Conservation (phyloP, 2,797 vertebrate species). For the Cercopithecus neglectus region DNA sequence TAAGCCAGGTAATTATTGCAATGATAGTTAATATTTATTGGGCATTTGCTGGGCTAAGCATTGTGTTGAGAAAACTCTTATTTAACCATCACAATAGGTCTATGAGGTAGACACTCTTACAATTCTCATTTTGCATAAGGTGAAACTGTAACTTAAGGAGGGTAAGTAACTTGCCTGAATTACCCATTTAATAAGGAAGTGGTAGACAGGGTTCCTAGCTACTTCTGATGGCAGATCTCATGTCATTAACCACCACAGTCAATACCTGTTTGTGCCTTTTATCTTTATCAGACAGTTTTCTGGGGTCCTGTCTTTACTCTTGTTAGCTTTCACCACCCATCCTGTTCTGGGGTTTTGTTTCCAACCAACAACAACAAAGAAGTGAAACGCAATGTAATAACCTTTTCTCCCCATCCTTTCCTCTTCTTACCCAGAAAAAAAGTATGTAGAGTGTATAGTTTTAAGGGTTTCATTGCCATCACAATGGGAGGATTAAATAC, state of each 20-base stretch:
- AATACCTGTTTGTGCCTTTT: neutral
- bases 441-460: neutral
- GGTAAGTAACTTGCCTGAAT: neutral
- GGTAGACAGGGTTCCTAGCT: neutral
- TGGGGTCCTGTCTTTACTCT: neutral
- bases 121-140: neutral
- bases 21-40: neutral
- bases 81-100: neutral
- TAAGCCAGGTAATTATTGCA: neutral
- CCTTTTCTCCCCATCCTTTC: neutral
- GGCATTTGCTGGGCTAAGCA: neutral
- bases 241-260: neutral
- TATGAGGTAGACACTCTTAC: neutral
- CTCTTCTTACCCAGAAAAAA: neutral
- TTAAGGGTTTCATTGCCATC: neutral
- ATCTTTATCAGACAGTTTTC: neutral
- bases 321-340: neutral
- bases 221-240: neutral
- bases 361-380: neutral
- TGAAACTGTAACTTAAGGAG: neutral
- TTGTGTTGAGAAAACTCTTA: neutral
- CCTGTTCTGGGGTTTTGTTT: neutral
- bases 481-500: neutral
- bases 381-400: neutral
- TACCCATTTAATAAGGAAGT: neutral